Percentiles rank a stretch among this genome's conserved stretches.
These are phyloP conservation scores for Ostrea edulis DNA, from an alignment of 1,140 invertebrate genomes.

Conservation along the genomic window DNA sequence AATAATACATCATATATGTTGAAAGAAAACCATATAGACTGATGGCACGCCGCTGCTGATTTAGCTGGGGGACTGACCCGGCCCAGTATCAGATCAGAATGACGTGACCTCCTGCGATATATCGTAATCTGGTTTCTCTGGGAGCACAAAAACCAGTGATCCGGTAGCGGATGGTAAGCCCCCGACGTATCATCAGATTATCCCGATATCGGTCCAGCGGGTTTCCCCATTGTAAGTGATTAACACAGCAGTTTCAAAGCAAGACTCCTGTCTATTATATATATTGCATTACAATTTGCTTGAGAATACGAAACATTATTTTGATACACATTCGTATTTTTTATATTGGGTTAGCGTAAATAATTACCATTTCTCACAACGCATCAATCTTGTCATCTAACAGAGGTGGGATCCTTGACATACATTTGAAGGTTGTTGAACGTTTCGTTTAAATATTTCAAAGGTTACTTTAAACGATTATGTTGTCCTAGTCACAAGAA, in stretches of 20 bases:
- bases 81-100: background rate
- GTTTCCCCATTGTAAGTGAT: constrained; percentile 26
- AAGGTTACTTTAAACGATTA: too few relatives aligned
- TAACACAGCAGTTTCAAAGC: background rate
- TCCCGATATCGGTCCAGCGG: background rate
- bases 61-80: background rate
- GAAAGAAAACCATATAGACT: too few relatives aligned
- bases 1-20: too few relatives aligned
- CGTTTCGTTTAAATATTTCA: too few relatives aligned
- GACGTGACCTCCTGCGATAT: constrained; percentile 5
- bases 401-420: constrained; percentile 5
- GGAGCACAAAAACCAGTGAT: background rate
- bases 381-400: background rate
- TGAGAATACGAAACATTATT: constrained; percentile 15
- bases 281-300: background rate
- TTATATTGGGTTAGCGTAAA: background rate
- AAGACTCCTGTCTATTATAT: background rate
- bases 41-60: too few relatives aligned
- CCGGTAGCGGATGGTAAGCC: background rate
- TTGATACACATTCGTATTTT: background rate
- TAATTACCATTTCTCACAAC: background rate
- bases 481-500: too few relatives aligned
- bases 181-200: constrained; percentile 8
- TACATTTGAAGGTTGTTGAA: background rate
- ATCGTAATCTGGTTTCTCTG: background rate